These are phyloP conservation scores for Spondyliosoma cantharus DNA, from an alignment of 2,797 vertebrate genomes.

Conservation along the genomic window DNA sequence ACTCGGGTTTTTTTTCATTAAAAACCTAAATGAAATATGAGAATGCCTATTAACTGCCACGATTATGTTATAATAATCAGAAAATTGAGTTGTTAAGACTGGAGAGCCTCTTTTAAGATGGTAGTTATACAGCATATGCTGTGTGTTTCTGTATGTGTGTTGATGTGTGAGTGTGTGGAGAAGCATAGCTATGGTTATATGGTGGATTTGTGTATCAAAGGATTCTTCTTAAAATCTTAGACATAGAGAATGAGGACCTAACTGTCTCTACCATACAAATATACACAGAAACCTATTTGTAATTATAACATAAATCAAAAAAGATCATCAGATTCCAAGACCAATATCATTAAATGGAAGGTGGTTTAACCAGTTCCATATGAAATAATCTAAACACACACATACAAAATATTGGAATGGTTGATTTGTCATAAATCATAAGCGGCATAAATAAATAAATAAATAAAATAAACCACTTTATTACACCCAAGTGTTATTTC, in stretches of 20 bases:
- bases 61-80: constrained; percentile 76
- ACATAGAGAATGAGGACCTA: background rate
- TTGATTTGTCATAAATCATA: no score
- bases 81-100: constrained; percentile 70
- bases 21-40: constrained; percentile 75
- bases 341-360: background rate
- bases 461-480: no score
- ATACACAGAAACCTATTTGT: background rate
- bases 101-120: constrained; percentile 57
- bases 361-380: background rate
- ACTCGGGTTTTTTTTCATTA: constrained; percentile 55
- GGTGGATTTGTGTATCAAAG: background rate
- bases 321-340: background rate
- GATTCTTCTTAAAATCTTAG: background rate
- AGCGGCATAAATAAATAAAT: no score
- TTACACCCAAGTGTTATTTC: no score
- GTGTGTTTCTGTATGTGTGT: background rate
- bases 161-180: background rate
- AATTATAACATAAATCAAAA: background rate
- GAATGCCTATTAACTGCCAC: constrained; percentile 70
- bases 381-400: no score
- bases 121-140: constrained; percentile 37
- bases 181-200: background rate
- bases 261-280: background rate
- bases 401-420: no score